Base-by-base conservation (phyloP, 2,797 vertebrate genomes). In the Sciurus vulgaris region DNA sequence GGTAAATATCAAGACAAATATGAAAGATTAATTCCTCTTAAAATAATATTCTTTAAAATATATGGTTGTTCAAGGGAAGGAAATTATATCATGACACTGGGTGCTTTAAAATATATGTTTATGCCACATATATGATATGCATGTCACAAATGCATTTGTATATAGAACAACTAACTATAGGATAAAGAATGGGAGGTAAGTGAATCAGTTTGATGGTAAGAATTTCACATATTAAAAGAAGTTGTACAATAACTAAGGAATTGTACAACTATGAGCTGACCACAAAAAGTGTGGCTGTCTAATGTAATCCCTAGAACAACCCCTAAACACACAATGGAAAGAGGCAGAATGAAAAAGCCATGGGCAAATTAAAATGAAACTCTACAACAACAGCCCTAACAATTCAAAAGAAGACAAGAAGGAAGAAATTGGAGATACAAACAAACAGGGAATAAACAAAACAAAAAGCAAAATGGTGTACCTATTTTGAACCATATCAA, bases 1-100 rank as follows among this genome's bases (percentile, higher is more conserved):
- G 30, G 24, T n/a, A 88, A 85, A 35, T 35, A 90, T 18, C n/a
- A 87, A 86, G 14, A 89, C 54, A 92, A 83, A 81, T 81, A 92
- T 28, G 28, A 88, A 92, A 86, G 17, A 26, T 24, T 69, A 59
- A 38, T 93, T 67, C 8, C 49, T 79, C 59, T 89, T 65, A 91
- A 78, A 59, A 59, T 59, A 59, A 59, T 59, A 73, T 91, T 51
- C 33, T 72, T 94, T 76, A 86, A 91, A 91, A 82, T 63, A 67
- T 8, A 73, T 51, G 63, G 56, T 20, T 86, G 15, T 41, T 89
- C 51, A 28, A 11, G 89, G 44, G 47, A 65, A 94, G 93, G 82
- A 87, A 76, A 78, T 61, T 44, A 41, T 70, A 76, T 38, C 13
- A 76, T 24, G 35, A 9, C 49, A 38, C 65, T 82, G 47, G 30